These are phyloP conservation scores for Ceratina japonica DNA, from an alignment of 1,140 invertebrate genomes.

Conservation along the genomic window DNA sequence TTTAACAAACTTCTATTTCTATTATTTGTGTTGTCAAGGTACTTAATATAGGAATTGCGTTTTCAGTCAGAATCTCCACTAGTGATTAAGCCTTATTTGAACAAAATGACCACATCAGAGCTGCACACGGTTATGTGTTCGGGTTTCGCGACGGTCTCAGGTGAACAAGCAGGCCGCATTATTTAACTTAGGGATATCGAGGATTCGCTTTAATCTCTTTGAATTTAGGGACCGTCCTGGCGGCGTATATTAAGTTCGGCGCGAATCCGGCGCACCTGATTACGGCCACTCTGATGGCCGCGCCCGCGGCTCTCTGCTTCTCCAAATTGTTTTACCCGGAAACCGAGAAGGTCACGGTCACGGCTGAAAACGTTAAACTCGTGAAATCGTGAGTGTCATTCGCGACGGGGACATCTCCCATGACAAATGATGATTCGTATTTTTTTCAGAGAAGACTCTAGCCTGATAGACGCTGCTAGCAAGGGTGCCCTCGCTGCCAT, in stretches of 20 bases:
- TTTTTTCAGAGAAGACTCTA: slow-evolving; percentile 85
- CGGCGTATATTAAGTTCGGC: slow-evolving; percentile 94
- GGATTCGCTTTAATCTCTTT: slow-evolving; percentile 13
- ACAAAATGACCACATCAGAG: slow-evolving; percentile 92
- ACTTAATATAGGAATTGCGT: slow-evolving; percentile 8
- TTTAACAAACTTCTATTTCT: no score
- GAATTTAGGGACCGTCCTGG: slow-evolving; percentile 88
- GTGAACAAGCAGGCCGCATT: slow-evolving; percentile 72
- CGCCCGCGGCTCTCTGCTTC: slow-evolving; percentile 92
- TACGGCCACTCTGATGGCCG: slow-evolving; percentile 96
- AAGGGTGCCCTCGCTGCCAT: slow-evolving; percentile 91
- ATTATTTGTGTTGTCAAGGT: no score
- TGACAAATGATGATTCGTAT: not conserved
- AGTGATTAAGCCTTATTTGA: slow-evolving; percentile 92
- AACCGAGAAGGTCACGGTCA: slow-evolving; percentile 87
- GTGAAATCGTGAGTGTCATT: slow-evolving; percentile 81
- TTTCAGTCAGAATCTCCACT: slow-evolving; percentile 92
- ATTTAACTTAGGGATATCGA: not conserved
- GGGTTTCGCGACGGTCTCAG: slow-evolving; percentile 97
- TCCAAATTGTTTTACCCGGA: slow-evolving; percentile 96
- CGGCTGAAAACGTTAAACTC: slow-evolving; percentile 83
- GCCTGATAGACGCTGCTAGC: slow-evolving; percentile 92
- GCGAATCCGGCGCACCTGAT: slow-evolving; percentile 90
- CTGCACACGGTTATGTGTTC: slow-evolving; percentile 95
- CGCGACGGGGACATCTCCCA: no score